phyloP scores from a whole-genome alignment of 2,113 vertebrate species.

The Muntiacus muntjak region DNA sequence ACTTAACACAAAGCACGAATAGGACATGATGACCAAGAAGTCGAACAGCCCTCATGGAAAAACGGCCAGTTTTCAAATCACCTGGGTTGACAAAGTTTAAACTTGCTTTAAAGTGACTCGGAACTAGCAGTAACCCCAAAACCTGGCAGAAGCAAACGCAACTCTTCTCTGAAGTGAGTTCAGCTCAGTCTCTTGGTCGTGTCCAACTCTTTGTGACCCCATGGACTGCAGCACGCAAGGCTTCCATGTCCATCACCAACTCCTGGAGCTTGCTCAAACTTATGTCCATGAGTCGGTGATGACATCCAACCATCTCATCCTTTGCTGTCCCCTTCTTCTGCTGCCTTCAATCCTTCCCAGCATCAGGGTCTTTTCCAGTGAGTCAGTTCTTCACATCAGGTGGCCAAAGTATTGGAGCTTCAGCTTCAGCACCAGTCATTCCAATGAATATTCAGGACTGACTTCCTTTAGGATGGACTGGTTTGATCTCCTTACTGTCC shows the following conservation, averaged over 20 bases:
- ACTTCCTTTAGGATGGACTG: neutral
- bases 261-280: neutral
- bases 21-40: neutral
- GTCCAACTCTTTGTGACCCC: fast-evolving
- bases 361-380: neutral
- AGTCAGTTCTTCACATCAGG: neutral
- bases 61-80: neutral
- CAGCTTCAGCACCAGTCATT: neutral
- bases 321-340: neutral
- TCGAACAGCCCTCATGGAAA: neutral
- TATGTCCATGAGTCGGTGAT: neutral
- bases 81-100: neutral
- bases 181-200: neutral
- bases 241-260: neutral
- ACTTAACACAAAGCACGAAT: neutral
- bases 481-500: neutral
- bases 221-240: neutral
- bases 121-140: neutral
- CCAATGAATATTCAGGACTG: neutral
- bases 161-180: neutral
- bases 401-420: neutral
- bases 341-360: neutral
- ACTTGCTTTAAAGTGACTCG: neutral
- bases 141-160: neutral
- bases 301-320: neutral